phyloP scores from a whole-genome alignment of 2,797 vertebrate species.

The Graptemys geographica region DNA sequence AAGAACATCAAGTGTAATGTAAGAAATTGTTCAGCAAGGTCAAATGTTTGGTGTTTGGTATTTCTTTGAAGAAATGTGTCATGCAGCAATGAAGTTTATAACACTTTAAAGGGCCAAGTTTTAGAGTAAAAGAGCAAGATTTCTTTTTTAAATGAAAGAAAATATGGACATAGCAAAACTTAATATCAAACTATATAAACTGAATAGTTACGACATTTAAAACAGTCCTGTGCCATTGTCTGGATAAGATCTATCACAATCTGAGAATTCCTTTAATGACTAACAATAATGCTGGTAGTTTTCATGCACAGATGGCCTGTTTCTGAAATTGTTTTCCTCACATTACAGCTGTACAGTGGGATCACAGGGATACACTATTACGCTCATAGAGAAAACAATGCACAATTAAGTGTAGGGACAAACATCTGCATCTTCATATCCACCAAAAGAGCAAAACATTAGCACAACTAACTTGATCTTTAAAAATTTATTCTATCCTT shows the following conservation, averaged over 20 bases:
- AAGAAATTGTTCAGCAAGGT: conserved; percentile 11
- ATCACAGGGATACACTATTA: neutral
- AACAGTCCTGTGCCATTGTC: neutral
- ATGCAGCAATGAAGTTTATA: neutral
- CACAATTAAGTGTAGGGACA: neutral
- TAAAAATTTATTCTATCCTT: neutral
- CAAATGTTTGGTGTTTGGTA: neutral
- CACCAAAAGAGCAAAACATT: neutral
- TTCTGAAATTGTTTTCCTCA: neutral
- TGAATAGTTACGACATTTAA: neutral
- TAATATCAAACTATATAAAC: neutral
- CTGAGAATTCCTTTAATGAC: neutral
- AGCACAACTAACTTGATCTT: neutral
- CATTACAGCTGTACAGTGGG: neutral
- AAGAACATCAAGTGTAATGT: conserved; percentile 8
- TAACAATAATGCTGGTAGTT: neutral
- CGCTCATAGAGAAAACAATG: neutral
- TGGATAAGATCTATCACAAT: neutral
- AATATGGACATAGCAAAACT: neutral
- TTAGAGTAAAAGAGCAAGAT: conserved; percentile 10
- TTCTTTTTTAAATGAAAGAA: neutral
- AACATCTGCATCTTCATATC: neutral
- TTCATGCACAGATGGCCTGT: neutral
- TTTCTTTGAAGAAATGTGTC: conserved; percentile 17
- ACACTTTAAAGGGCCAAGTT: conserved; percentile 11